Conservation (phyloP, 2,113 vertebrate genomes). For the Phylloscopus trochiloides region DNA sequence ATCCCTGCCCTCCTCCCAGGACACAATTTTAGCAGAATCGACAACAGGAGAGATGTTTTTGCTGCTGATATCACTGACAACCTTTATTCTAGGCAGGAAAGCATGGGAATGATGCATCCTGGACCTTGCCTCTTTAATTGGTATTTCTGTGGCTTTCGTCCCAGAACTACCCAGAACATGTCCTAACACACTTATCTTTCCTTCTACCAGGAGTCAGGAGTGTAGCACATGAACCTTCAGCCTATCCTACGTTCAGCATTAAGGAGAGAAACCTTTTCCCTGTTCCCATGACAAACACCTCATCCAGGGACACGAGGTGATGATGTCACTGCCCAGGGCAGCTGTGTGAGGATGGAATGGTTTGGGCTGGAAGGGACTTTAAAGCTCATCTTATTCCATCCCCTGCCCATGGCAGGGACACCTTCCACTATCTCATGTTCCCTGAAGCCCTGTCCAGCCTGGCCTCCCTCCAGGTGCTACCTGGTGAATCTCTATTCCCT, state of each 20-base stretch:
- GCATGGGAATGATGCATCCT: no score
- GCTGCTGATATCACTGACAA: not conserved
- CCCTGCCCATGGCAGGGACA: no score
- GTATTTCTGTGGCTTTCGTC: not conserved
- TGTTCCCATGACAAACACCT: not conserved
- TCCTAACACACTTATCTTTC: rapidly evolving
- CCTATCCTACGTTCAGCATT: rapidly evolving
- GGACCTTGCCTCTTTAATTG: not conserved
- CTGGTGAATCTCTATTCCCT: no score
- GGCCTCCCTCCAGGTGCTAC: no score
- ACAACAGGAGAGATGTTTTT: constrained; percentile 64
- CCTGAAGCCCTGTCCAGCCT: not conserved
- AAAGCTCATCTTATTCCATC: no score
- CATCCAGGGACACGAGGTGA: not conserved
- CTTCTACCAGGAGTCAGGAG: not conserved
- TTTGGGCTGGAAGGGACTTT: no score
- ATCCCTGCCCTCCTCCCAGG: not conserved
- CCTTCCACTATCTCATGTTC: not conserved
- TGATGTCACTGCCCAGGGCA: not conserved
- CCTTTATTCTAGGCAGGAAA: not conserved
- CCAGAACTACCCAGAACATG: not conserved
- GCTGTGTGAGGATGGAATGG: not conserved
- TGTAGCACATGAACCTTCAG: rapidly evolving
- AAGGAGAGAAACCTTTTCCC: not conserved
- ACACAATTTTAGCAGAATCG: constrained; percentile 62